Evolutionary conservation across 2,113 vertebrate genomes (phyloP).

Genomic region (Phalacrocorax carbo): DNA sequence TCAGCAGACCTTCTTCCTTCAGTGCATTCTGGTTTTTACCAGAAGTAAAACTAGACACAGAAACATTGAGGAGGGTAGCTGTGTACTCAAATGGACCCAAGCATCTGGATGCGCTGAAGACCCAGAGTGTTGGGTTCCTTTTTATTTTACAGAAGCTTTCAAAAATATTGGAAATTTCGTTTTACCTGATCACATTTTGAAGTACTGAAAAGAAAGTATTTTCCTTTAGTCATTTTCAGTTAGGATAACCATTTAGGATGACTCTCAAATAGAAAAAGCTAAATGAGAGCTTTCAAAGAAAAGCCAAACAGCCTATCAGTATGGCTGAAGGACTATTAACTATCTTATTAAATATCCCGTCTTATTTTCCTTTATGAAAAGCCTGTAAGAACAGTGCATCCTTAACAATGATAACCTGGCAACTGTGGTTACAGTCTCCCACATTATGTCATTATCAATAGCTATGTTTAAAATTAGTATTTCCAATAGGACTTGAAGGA

Average conservation of each 20-base stretch:
- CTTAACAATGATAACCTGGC: background rate
- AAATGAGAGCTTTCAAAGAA: background rate
- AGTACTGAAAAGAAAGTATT: background rate
- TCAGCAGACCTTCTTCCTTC: background rate
- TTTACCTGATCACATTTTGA: background rate
- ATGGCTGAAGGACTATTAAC: rapidly evolving
- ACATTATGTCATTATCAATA: background rate
- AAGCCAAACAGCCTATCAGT: background rate
- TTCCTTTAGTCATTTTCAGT: background rate
- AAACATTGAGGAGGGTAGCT: background rate
- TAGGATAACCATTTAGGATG: background rate
- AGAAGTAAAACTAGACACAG: background rate
- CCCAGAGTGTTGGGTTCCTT: background rate
- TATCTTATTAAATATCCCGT: background rate
- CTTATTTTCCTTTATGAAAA: background rate
- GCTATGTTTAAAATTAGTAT: background rate
- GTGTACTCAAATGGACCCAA: background rate
- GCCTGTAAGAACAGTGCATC: background rate
- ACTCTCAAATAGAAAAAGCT: background rate
- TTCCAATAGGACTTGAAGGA: background rate
- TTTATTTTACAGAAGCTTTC: background rate
- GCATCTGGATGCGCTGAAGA: background rate
- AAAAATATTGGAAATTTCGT: background rate
- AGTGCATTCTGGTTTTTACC: background rate
- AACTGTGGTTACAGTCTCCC: background rate